Base-by-base conservation (phyloP, 2,797 vertebrate genomes). In the Aeoliscus strigatus region DNA sequence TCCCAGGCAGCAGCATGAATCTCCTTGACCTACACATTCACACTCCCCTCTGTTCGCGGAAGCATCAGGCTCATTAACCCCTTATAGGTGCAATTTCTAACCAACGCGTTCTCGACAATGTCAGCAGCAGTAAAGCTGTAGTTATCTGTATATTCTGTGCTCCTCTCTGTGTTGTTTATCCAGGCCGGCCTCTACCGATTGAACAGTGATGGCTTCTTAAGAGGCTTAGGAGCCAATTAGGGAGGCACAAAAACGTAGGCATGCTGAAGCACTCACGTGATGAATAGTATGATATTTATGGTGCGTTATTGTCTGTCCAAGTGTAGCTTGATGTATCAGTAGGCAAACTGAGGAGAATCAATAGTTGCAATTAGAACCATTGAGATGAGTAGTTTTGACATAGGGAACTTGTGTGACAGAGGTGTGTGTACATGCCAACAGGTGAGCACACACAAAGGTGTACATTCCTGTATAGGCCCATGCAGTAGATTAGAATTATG, bases 181-280 rank as follows among this genome's bases (percentile, higher is more conserved):
- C 51, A 69, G 74, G 70, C 60, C 59, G 54, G 55, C 51, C 55
- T 42, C 33, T 68, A 51, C 49, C 57, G 59, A 62, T 75, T 60
- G 56, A 79, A 41, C 35, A 43, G 60, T 38, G 28, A 51, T 59
- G 15, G 68, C 67, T 69, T 73, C 81, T 81, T 85, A 84, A 86
- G 80, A 83, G 71, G 80, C 80, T 85, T 84, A 84, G 66, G 58
- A 80, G 73, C 77, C 81, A 83, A 82, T 86, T 84, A 84, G 65
- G 45, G 70, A 60, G 44, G 61, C 58, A 70, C 72, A 62, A 61
- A 58, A 52, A 67, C 69, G 77, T 73, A 79, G 50, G 55, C 65
- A 73, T 12, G 65, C 57, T 68, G 46, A 65, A 70, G 54, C 27
- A 27, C 60, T 72, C 74, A 70, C 53, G 55, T 79, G 79, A 82